Evolutionary conservation across 2,888 invertebrate species (phyloP), one percentile per base, ranked within the genome.

Genomic region (Acronicta aceris): DNA sequence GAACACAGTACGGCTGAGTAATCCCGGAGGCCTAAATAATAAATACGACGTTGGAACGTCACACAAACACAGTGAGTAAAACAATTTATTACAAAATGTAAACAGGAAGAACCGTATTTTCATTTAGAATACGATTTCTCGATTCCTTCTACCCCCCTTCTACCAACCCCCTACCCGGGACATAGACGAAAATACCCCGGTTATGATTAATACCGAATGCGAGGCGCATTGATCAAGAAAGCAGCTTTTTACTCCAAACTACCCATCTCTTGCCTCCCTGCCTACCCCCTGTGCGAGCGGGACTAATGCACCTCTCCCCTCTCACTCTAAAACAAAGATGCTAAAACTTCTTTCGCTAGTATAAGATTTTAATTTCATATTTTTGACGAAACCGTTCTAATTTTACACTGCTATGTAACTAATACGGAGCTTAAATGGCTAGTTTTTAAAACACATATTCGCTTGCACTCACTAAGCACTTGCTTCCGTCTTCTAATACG

Each of bases 321-420:
- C 94, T 93, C 93, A 77, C 92, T 94, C 94, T 94, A 94, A 94
- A 94, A 94, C 94, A 94, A 94, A 94, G 94, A 94, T 94, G 94
- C 94, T 94, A 93, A 94, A 94, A 94, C 94, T 94, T 94, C 94
- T 94, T 94, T 94, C 92, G 94, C 93, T 94, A 94, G 94, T 94
- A 94, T 94, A 94, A 94, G 94, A 94, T 94, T 94, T 94, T 94
- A 94, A 94, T 94, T 94, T 94, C 94, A 94, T 94, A 94, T 94
- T 94, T 94, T 94, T 94, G 94, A 94, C 89, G 92, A 93, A 94
- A 94, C 89, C 87, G 94, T 91, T 94, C 94, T 94, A 94, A 94
- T 94, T 94, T 94, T 92, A 82, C 67, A 63, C 12, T 42, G 0
- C 4, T 5, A 0, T 27, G 0, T 71, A 74, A 38, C 0, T 71